Evolutionary conservation across 1,140 invertebrate species (phyloP), one percentile per base, ranked within the genome.

Genomic region (Armadillidium nasatum): DNA sequence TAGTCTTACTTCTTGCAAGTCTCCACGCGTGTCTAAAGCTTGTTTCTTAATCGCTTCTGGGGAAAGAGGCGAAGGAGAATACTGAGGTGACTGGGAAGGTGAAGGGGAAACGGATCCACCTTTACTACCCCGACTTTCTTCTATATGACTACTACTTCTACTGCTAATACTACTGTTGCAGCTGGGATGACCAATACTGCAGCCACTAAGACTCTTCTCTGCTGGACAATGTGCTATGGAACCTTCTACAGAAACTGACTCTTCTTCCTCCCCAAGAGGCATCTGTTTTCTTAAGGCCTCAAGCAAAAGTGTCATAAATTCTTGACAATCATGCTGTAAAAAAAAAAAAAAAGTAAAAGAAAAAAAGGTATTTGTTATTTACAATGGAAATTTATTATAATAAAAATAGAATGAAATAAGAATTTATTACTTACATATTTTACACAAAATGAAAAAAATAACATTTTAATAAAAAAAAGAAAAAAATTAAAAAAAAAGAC

Each of bases 301-400:
- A 78, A 92, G 82, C 13, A 91, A 83, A 10, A 91, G 84, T 9
- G 90, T 90, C 44, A 92, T 84, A 84, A 92, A 91, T 82, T 92
- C 90, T 85, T 92, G 90, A 85, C 90, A 91, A 82, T 91, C 90
- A 82, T 91, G 90, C 89, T 91, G 82, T 45, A 82, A 84, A 77
- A 71, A 81, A 78, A 76, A 78, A 33, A n/a, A n/a, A n/a, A n/a
- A n/a, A n/a, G n/a, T n/a, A n/a, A n/a, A n/a, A n/a, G n/a, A n/a
- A n/a, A n/a, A n/a, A n/a, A n/a, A n/a, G n/a, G n/a, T n/a, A n/a
- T n/a, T n/a, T n/a, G n/a, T n/a, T n/a, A n/a, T n/a, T n/a, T n/a
- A n/a, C n/a, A n/a, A n/a, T n/a, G n/a, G n/a, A n/a, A n/a, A n/a
- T n/a, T n/a, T n/a, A n/a, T 33, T 33, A 33, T 33, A 33, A 33